phyloP scores from a whole-genome alignment of 2,888 invertebrate genomes.

The Sussaba pulchella region DNA sequence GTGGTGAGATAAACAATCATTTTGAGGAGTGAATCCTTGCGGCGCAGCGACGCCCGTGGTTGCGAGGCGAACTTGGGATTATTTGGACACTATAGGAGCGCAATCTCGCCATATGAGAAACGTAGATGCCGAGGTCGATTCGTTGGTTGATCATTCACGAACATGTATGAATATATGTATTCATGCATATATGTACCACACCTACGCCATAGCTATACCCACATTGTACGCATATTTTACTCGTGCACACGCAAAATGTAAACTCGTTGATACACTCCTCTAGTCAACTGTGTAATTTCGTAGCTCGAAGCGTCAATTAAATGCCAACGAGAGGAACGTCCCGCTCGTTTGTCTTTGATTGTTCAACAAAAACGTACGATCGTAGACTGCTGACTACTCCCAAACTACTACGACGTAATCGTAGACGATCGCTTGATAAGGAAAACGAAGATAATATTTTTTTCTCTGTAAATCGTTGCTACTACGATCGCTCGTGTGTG shows the following conservation, averaged over 20 bases:
- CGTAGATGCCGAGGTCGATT: slow-evolving; percentile 8
- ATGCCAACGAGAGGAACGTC: slow-evolving; percentile 45
- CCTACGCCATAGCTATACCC: too few species aligned
- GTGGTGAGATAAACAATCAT: too few species aligned
- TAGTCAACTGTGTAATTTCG: slow-evolving; percentile 27
- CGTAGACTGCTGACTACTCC: not conserved
- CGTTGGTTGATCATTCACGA: not conserved
- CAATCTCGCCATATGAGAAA: too few species aligned
- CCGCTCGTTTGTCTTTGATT: slow-evolving; percentile 30
- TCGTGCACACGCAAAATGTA: not conserved
- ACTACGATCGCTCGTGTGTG: not conserved
- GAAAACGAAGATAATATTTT: not conserved
- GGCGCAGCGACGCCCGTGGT: too few species aligned
- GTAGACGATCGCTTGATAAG: not conserved
- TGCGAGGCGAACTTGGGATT: too few species aligned
- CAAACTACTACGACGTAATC: not conserved
- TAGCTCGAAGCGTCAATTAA: slow-evolving; percentile 48
- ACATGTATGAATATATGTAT: too few species aligned
- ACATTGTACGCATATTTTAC: too few species aligned
- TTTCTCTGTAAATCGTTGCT: slow-evolving; percentile 19
- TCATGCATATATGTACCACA: too few species aligned
- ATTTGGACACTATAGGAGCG: too few species aligned
- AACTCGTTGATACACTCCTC: too few species aligned
- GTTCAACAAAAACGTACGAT: slow-evolving; percentile 40
- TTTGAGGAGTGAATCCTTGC: too few species aligned